Conservation (phyloP, 2,888 invertebrate genomes). For the Dascillus cervinus region DNA sequence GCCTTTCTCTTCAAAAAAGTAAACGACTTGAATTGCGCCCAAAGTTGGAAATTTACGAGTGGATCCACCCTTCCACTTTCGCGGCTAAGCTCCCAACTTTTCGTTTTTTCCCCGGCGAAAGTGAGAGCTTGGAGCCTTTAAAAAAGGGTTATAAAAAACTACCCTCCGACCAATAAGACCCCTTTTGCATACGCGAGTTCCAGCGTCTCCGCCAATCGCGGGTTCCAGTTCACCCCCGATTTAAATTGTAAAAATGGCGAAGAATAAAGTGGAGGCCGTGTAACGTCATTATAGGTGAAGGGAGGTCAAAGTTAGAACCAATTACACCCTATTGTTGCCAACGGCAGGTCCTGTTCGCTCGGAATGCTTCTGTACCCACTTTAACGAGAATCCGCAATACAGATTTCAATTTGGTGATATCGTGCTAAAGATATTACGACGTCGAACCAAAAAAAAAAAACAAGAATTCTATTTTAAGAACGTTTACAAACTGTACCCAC, state of each 20-base stretch:
- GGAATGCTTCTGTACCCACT: constrained; percentile 27
- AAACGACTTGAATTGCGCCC: too few species aligned
- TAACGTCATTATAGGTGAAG: constrained; percentile 35
- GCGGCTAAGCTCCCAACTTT: too few species aligned
- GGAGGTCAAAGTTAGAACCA: constrained; percentile 40
- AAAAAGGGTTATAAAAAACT: background rate
- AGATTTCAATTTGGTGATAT: constrained; percentile 40
- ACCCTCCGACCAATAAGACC: constrained; percentile 4
- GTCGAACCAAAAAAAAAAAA: background rate
- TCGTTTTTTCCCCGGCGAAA: too few species aligned
- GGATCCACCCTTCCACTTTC: too few species aligned
- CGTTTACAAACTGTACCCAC: background rate
- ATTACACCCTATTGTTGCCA: constrained; percentile 43
- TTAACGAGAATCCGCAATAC: constrained; percentile 26
- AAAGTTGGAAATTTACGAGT: too few species aligned
- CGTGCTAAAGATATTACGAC: background rate
- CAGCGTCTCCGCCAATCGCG: constrained; percentile 20
- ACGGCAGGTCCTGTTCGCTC: constrained; percentile 35
- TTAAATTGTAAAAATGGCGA: constrained; percentile 15
- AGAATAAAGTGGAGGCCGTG: constrained; percentile 23
- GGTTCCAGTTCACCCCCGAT: too few species aligned
- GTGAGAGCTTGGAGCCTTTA: background rate
- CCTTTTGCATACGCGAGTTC: constrained; percentile 4
- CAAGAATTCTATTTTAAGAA: background rate
- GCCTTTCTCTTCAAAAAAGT: too few species aligned